phyloP scores from a whole-genome alignment of 2,113 vertebrate species.

The Gnathonemus longibarbis region DNA sequence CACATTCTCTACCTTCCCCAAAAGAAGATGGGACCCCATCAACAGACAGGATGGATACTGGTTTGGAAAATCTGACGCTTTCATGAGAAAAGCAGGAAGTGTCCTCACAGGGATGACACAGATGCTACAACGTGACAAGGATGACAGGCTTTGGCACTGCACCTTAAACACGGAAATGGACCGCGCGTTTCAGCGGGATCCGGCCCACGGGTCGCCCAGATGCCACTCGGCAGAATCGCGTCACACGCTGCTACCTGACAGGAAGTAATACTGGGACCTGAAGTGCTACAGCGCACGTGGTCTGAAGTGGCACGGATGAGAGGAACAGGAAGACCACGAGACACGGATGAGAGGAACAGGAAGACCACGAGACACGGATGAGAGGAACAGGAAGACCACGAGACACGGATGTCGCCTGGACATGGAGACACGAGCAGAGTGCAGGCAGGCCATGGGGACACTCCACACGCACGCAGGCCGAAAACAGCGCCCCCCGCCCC shows the following conservation, averaged over 20 bases:
- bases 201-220: constrained; percentile 19
- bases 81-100: constrained; percentile 9
- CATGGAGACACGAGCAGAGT: constrained; percentile 27
- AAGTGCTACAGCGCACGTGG: constrained; percentile 28
- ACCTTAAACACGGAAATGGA: constrained; percentile 28
- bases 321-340: constrained; percentile 40
- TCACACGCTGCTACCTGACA: not conserved
- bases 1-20: not conserved
- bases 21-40: not conserved
- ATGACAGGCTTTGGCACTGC: constrained; percentile 48
- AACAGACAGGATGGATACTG: not conserved
- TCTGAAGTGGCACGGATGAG: constrained; percentile 9
- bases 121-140: constrained; percentile 29
- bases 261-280: constrained; percentile 36
- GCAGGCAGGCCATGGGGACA: constrained; percentile 45
- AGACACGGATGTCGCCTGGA: constrained; percentile 17
- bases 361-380: constrained; percentile 33
- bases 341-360: constrained; percentile 24
- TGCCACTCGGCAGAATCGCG: constrained; percentile 17
- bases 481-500: constrained; percentile 38
- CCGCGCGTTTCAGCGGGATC: constrained; percentile 30
- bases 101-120: constrained; percentile 29
- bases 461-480: constrained; percentile 32
- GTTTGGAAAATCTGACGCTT: not conserved
- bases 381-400: constrained; percentile 36